Evolutionary conservation across 2,888 invertebrate genomes (phyloP).

Genomic region (Lithosia quadra): DNA sequence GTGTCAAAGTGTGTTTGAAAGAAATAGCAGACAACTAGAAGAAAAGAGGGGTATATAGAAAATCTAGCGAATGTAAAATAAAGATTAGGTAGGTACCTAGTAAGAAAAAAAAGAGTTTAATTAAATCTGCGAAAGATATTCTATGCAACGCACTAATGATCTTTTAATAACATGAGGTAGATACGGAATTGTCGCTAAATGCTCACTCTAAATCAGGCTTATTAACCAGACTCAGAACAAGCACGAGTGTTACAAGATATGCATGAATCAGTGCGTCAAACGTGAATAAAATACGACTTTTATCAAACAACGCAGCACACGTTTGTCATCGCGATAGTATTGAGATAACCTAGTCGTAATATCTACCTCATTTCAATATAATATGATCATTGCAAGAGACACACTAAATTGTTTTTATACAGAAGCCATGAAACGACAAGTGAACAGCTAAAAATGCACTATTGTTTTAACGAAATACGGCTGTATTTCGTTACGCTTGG

Average conservation of each 20-base stretch:
- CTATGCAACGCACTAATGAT: too few species aligned
- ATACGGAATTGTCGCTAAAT: background rate
- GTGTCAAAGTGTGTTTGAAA: background rate
- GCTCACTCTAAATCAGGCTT: background rate
- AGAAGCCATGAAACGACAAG: background rate
- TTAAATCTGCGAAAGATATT: too few species aligned
- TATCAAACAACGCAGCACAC: background rate
- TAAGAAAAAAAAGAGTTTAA: too few species aligned
- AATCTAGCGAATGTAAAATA: background rate
- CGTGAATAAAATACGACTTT: background rate
- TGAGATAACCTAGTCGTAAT: background rate
- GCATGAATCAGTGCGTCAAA: background rate
- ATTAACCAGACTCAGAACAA: background rate
- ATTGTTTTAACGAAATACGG: slow-evolving; percentile 38
- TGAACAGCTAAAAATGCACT: slow-evolving; percentile 9
- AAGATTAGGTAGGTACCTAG: background rate
- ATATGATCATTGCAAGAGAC: background rate
- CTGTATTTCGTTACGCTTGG: too few species aligned
- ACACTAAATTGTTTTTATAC: background rate
- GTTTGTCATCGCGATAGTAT: background rate
- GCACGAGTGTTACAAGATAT: background rate
- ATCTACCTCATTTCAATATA: background rate
- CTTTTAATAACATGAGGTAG: background rate
- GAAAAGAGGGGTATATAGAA: background rate
- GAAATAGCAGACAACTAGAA: background rate